Evolutionary conservation across 2,113 vertebrate genomes (phyloP).

Genomic region (Hymenochirus boettgeri): DNA sequence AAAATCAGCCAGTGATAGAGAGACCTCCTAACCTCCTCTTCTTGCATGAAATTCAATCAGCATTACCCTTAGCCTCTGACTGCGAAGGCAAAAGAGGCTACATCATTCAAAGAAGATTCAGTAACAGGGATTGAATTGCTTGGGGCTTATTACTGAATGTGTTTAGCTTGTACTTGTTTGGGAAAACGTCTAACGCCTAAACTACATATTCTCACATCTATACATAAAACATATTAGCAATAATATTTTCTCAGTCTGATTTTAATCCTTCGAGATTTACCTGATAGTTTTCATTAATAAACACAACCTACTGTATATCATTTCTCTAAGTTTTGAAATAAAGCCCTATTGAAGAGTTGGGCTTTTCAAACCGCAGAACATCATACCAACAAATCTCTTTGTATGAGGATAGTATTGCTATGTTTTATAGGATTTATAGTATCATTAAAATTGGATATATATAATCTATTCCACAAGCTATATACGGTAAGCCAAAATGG

Average conservation of each 20-base stretch:
- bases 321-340: no score
- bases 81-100: background rate
- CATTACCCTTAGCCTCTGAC: constrained; percentile 9
- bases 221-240: background rate
- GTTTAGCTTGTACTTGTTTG: background rate
- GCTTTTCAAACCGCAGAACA: no score
- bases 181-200: background rate
- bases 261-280: background rate
- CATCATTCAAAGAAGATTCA: background rate
- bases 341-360: no score
- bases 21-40: constrained; percentile 25
- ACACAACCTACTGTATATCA: no score
- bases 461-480: no score
- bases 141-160: background rate
- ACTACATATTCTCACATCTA: background rate
- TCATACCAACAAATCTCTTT: no score
- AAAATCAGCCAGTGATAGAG: constrained; percentile 23
- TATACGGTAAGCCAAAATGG: no score
- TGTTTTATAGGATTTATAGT: no score
- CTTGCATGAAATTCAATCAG: constrained; percentile 19
- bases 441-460: no score
- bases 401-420: no score
- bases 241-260: constrained; percentile 6
- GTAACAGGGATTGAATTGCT: background rate
- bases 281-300: background rate